Conservation (phyloP, 2,888 invertebrate species). For the Scrobipalpa costella region DNA sequence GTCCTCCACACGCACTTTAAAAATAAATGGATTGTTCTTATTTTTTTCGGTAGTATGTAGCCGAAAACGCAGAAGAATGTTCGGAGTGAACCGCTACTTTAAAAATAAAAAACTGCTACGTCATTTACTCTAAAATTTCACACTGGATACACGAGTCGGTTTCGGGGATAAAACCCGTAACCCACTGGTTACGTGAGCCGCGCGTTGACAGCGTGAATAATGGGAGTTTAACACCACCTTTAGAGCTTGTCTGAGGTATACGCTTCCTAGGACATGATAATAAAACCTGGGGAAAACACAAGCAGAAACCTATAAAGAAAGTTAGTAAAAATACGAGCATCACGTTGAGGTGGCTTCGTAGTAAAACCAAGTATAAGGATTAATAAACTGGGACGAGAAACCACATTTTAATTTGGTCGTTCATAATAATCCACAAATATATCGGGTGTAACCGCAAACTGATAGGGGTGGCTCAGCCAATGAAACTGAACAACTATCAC, state of each 20-base stretch:
- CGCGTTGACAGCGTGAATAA: constrained; percentile 13
- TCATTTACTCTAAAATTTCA: background rate
- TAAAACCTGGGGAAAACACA: background rate
- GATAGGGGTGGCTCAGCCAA: no score
- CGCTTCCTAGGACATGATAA: constrained; percentile 10
- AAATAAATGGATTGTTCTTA: no score
- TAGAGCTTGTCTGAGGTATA: constrained; percentile 14
- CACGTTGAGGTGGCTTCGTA: background rate
- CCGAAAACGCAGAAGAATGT: no score
- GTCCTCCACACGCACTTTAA: no score
- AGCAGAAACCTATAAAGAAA: background rate
- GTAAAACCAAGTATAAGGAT: no score
- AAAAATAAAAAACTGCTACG: background rate
- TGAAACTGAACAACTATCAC: no score
- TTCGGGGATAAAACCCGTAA: background rate
- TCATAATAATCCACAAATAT: no score
- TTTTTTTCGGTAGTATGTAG: no score
- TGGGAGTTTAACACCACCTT: background rate
- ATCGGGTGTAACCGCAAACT: no score
- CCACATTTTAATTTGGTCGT: no score
- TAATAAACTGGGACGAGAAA: no score
- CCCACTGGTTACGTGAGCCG: constrained; percentile 7
- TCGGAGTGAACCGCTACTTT: background rate
- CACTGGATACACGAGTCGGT: background rate
- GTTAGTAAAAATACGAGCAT: background rate